Base-by-base conservation (phyloP, 2,888 invertebrate species). In the Pterobdella sp. region DNA sequence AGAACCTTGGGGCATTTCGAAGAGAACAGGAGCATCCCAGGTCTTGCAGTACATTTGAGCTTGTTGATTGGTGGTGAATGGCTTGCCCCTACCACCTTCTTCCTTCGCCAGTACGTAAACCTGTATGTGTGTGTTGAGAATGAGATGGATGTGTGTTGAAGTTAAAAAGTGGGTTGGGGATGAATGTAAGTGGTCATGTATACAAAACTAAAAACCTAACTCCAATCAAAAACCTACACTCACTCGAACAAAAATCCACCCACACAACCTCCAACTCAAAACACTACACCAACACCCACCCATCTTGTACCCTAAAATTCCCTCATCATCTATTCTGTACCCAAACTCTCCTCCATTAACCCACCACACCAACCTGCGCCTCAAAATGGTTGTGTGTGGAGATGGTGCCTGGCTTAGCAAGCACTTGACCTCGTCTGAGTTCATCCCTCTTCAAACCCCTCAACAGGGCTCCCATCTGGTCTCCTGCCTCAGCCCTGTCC, bases 381-480 rank as follows among this genome's bases (percentile, higher is more conserved):
- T 88, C 88, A 80, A 89, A 93, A 80, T 89, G 89, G 34, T 77
- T 76, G 73, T 75, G 74, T 73, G 76, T 76, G 3, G 67, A 68
- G 71, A 76, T 69, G 52, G 73, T 67, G 31, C 72, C 71, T 4
- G 76, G 77, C 22, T 76, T 75, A 14, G 79, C 72, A 0, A 94
- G 82, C 10, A 91, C 82, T 93, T 94, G 93, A 1, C 94, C 95
- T 56, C 90, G 88, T 76, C 89, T 87, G 0, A 94, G 88, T 0
- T 86, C 81, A 69, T 87, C 87, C 32, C 89, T 82, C 80, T 90
- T 91, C 68, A 94, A 85, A 0, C 90, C 89, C 69, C 93, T 86
- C 0, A 94, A 82, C 34, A 96, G 82, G 0, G 89, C 88, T 0
- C 95, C 95, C 31, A 94, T 88, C 83, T 96, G 92, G 77, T 95